Base-by-base conservation (phyloP, 2,113 vertebrate species). In the Forbesichthys papilliferus region DNA sequence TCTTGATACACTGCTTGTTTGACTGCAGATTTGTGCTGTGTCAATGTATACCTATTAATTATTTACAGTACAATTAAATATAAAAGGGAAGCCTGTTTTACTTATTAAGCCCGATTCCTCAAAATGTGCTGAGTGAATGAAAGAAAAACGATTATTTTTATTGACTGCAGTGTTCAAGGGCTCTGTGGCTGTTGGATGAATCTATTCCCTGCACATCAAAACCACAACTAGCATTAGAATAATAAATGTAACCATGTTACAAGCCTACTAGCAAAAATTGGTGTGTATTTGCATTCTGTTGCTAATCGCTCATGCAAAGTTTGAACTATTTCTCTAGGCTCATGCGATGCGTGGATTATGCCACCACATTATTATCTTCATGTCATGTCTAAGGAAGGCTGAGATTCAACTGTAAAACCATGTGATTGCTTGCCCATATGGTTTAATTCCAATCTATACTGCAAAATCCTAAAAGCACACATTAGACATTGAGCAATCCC, bases 111-210 rank as follows among this genome's bases (percentile, higher is more conserved):
- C 54, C 70, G 77, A 71, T 72, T 78, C 64, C 68, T 66, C 10
- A 46, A 62, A 52, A 49, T 58, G 66, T 68, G 79, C 74, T 74
- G 77, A 86, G 67, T 78, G 77, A 86, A 65, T 78, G 14, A 51
- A 71, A 66, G 56, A 75, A 84, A 54, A 64, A 11, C 3, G 16
- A 13, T 9, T 34, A 20, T 68, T 75, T 48, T 69, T 73, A 74
- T 81, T 74, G 72, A 73, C 13, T 7, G 8, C 5, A 53, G n/a
- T 51, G 14, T 36, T 70, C 64, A 27, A 47, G 12, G 54, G 54
- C 59, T 46, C 51, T 69, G 64, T 64, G 60, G 13, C 49, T 52
- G 8, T 58, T 73, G 69, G 10, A n/a, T 51, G 0, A 62, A 20
- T 3, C 42, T 48, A 42, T 42, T 42, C 13, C 12, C 36, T 58